Conservation (phyloP, 23 tunicate species). For the Oikopleura vanhoeffeni region DNA sequence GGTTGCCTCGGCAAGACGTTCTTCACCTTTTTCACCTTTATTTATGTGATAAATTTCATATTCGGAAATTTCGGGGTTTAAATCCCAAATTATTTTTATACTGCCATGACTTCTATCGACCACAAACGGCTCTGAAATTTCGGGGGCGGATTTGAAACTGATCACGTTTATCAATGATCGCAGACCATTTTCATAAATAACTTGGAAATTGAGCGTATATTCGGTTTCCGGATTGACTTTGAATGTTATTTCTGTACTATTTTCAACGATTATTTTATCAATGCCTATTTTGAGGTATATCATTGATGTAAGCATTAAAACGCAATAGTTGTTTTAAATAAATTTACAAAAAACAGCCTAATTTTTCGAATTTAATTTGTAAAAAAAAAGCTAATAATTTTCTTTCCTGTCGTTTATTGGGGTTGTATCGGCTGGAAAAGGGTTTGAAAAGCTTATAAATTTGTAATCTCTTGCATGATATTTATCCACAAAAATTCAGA, state of each 20-base stretch:
- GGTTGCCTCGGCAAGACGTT: background rate
- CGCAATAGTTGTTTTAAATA: too few species aligned
- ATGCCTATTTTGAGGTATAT: background rate
- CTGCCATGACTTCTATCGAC: background rate
- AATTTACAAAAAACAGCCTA: too few species aligned
- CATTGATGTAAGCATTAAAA: too few species aligned
- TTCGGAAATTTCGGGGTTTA: background rate
- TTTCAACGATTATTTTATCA: background rate
- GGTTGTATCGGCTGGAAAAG: too few species aligned
- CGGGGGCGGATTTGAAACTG: background rate
- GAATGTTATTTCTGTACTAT: background rate
- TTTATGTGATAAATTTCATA: background rate
- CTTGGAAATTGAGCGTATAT: background rate
- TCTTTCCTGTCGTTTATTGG: too few species aligned
- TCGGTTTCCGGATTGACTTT: background rate
- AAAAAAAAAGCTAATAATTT: too few species aligned
- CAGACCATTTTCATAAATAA: background rate
- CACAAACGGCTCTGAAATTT: background rate
- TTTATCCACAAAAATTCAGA: too few species aligned
- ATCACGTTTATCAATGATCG: background rate
- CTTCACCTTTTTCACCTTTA: background rate
- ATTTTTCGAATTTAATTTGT: too few species aligned
- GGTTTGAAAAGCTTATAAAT: too few species aligned
- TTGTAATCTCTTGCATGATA: too few species aligned
- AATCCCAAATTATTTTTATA: background rate